phyloP scores from a whole-genome alignment of 2,113 vertebrate species.

The Erinaceus europaeus region DNA sequence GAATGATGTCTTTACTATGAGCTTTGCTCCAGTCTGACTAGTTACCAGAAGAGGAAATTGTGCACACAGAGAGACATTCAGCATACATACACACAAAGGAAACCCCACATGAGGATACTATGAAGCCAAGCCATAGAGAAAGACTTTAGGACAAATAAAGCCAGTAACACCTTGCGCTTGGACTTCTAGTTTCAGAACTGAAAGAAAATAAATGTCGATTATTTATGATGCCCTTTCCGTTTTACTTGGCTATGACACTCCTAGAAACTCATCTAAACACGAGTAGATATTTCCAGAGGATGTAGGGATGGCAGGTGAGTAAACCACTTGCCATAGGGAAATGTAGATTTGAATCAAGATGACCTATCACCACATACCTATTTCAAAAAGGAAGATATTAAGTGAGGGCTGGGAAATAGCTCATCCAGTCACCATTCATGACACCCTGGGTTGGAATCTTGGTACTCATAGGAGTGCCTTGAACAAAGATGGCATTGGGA shows the following conservation, averaged over 20 bases:
- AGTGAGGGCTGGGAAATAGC: no score
- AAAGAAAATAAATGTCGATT: neutral
- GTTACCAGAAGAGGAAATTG: neutral
- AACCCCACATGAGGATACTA: fast-evolving
- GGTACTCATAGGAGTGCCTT: no score
- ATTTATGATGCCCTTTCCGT: neutral
- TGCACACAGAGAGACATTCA: neutral
- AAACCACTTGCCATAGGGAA: no score
- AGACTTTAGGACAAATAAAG: neutral
- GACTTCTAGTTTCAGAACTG: neutral
- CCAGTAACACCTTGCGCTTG: neutral
- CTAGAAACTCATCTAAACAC: neutral
- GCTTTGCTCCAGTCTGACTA: neutral
- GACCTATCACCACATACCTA: no score
- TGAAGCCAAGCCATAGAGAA: neutral
- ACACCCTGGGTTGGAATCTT: no score
- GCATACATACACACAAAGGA: neutral
- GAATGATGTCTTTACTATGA: neutral
- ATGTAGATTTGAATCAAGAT: no score
- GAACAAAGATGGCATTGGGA: no score
- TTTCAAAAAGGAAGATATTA: no score
- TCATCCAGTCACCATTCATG: no score
- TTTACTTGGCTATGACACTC: neutral
- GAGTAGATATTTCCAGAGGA: no score
- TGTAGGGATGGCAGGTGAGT: no score